Percentiles rank a stretch among this genome's conserved stretches.
Evolutionary conservation across 2,888 invertebrate species (phyloP).

Genomic region (Lordiphosa fenestrarum): DNA sequence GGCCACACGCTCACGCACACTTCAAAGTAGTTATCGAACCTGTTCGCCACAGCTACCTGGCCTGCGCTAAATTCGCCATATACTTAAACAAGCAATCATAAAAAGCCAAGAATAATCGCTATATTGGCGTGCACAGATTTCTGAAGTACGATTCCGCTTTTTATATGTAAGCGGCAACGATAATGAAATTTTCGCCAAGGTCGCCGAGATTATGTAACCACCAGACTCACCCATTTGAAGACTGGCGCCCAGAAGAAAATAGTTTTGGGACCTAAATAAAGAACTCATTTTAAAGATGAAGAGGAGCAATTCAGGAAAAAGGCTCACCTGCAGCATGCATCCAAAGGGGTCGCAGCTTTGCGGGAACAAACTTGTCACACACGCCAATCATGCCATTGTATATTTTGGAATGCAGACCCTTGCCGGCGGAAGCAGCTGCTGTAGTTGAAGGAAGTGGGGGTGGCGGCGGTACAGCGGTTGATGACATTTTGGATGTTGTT

Average conservation of each 20-base stretch:
- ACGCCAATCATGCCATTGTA: conserved; percentile 76
- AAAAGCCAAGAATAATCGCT: conserved; percentile 2
- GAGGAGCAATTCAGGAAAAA: no score
- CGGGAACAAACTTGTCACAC: conserved; percentile 90
- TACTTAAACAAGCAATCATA: conserved; percentile 32
- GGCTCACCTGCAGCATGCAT: conserved; percentile 94
- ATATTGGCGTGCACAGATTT: conserved; percentile 38
- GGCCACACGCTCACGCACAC: neutral
- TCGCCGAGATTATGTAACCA: conserved; percentile 60
- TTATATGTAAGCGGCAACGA: conserved; percentile 35
- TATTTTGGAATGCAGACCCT: conserved; percentile 70
- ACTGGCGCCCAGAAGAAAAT: conserved; percentile 99
- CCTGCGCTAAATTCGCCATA: neutral
- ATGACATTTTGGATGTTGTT: conserved; percentile 43
- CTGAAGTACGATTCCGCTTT: conserved; percentile 20
- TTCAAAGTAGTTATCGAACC: conserved; percentile 14
- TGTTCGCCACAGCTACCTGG: conserved; percentile 3
- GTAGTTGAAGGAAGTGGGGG: conserved; percentile 44
- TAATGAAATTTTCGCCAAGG: conserved; percentile 64
- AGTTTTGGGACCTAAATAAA: conserved; percentile 93
- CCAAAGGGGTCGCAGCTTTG: conserved; percentile 94
- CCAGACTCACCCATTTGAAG: conserved; percentile 95
- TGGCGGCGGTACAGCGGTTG: conserved; percentile 54
- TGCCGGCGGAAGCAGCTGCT: conserved; percentile 49
- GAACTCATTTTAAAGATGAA: no score